These are phyloP conservation scores for Aplidium turbinatum DNA, from an alignment of 23 tunicate genomes.

Conservation along the genomic window DNA sequence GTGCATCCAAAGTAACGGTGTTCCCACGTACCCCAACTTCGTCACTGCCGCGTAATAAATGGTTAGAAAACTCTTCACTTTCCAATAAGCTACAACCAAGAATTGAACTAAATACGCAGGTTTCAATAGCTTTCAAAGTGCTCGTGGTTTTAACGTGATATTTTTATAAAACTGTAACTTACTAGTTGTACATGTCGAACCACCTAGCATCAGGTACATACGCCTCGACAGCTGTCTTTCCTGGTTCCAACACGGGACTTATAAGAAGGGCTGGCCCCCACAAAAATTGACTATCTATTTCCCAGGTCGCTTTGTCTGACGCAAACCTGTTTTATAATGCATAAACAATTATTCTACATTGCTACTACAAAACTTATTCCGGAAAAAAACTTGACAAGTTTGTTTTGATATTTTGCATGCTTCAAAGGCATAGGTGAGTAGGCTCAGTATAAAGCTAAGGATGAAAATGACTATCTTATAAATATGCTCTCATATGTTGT, in stretches of 20 bases:
- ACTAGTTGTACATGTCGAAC: slow-evolving; percentile 82
- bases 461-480: too few species aligned
- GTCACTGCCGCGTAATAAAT: slow-evolving; percentile 28
- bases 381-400: too few species aligned
- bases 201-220: slow-evolving; percentile 82
- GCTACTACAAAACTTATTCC: too few species aligned
- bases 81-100: too few species aligned
- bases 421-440: too few species aligned
- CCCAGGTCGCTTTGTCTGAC: slow-evolving; percentile 52
- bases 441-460: too few species aligned
- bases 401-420: too few species aligned
- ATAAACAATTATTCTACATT: too few species aligned
- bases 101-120: too few species aligned
- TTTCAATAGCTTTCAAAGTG: too few species aligned
- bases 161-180: not conserved
- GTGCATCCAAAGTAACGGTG: slow-evolving; percentile 30
- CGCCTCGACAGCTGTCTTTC: slow-evolving; percentile 54
- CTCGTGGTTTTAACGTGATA: too few species aligned
- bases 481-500: too few species aligned
- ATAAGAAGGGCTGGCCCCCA: slow-evolving; percentile 84
- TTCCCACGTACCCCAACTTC: slow-evolving; percentile 40
- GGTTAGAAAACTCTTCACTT: not conserved
- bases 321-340: slow-evolving; percentile 62
- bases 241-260: slow-evolving; percentile 78
- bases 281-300: slow-evolving; percentile 58